These are phyloP conservation scores for Ginglymostoma cirratum DNA, from an alignment of 2,113 vertebrate species.

Conservation along the genomic window DNA sequence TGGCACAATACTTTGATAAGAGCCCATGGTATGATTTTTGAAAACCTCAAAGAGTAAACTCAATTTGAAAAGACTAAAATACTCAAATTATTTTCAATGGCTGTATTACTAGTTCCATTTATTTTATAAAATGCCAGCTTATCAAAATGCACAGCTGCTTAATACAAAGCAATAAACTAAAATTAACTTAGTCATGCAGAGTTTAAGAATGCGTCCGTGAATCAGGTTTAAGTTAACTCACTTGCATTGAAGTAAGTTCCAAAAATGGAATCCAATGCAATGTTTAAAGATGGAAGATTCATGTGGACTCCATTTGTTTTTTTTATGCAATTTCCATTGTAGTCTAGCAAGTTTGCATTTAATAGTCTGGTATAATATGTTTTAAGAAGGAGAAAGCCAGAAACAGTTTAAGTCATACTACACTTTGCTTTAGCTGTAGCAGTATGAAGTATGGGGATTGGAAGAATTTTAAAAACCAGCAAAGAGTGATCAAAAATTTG, in stretches of 20 bases:
- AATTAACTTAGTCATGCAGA: not conserved
- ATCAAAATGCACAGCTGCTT: not conserved
- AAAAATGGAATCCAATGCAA: not conserved
- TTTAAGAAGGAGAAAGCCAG: not conserved
- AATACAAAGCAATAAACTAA: not conserved
- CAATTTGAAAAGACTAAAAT: not conserved
- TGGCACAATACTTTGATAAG: not conserved
- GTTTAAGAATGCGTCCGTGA: not conserved
- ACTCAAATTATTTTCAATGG: not conserved
- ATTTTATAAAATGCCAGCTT: not conserved
- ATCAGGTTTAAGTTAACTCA: not conserved
- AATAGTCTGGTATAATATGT: not conserved
- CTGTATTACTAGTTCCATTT: not conserved
- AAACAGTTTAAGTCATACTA: not conserved
- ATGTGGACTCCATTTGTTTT: not conserved
- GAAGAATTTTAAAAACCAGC: too few species aligned
- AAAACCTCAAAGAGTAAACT: not conserved
- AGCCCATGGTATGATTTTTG: not conserved
- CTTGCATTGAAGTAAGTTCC: not conserved
- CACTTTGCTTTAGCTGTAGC: not conserved
- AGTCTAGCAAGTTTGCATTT: not conserved
- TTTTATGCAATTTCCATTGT: not conserved
- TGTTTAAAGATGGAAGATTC: not conserved
- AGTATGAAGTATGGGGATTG: too few species aligned
- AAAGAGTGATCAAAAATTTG: too few species aligned